A percentile compares a stretch with the other conserved stretches of the same genome.
Evolutionary conservation across 2,113 vertebrate species (phyloP).

Genomic region (Neopipo cinnamomea): DNA sequence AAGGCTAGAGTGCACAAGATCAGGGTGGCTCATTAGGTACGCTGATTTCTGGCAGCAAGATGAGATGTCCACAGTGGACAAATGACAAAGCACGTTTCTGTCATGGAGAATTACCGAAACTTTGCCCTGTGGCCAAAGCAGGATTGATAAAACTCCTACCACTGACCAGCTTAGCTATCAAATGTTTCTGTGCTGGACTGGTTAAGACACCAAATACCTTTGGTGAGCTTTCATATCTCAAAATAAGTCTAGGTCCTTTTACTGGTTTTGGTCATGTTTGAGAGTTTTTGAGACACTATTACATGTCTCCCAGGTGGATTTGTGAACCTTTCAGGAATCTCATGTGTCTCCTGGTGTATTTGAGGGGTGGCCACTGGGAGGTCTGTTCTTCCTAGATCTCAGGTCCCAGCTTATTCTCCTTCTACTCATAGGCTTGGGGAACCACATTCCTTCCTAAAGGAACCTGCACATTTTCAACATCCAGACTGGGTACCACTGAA

Average conservation of each 20-base stretch:
- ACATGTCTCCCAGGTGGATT: background rate
- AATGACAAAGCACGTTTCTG: background rate
- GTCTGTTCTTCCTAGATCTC: background rate
- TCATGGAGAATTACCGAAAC: background rate
- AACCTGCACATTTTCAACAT: background rate
- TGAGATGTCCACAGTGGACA: background rate
- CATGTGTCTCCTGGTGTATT: background rate
- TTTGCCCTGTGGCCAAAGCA: background rate
- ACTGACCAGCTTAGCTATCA: background rate
- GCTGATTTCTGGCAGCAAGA: background rate
- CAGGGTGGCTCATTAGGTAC: background rate
- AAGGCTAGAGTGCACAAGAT: background rate
- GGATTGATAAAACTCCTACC: background rate
- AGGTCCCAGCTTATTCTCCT: background rate
- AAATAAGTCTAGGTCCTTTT: background rate
- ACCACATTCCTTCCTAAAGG: background rate
- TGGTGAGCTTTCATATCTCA: background rate
- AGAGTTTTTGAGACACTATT: background rate
- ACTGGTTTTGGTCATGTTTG: background rate
- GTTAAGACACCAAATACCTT: background rate
- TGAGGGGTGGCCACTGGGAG: background rate
- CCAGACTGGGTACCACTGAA: background rate
- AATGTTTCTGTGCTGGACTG: background rate
- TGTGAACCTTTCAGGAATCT: background rate
- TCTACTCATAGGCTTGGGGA: background rate